Percentiles rank a stretch among this genome's conserved stretches.
phyloP scores from a whole-genome alignment of 2,113 vertebrate genomes.

The Zingel zingel region DNA sequence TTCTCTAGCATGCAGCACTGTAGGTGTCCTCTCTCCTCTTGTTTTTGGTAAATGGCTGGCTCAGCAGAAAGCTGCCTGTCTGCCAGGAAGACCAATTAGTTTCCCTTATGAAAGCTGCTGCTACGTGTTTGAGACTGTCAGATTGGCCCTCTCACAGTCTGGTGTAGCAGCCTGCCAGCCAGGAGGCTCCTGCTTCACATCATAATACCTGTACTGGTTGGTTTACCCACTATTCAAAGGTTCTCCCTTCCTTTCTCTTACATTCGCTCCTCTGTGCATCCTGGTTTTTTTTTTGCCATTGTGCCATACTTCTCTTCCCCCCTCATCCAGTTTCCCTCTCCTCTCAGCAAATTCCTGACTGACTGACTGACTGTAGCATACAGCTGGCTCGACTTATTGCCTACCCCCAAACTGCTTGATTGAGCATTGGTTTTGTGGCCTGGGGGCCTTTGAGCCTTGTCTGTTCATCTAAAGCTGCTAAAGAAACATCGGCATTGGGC shows the following conservation, averaged over 20 bases:
- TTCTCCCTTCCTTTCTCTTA: slow-evolving; percentile 7
- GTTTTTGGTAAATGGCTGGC: not conserved
- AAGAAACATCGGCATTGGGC: slow-evolving; percentile 28
- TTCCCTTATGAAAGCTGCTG: slow-evolving; percentile 20
- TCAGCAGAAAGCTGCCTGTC: slow-evolving; percentile 32
- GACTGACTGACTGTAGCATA: slow-evolving; percentile 59
- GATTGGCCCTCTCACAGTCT: slow-evolving; percentile 31
- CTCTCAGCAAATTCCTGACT: slow-evolving; percentile 67
- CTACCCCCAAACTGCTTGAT: slow-evolving; percentile 51
- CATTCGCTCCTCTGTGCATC: slow-evolving; percentile 2
- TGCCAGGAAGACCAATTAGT: slow-evolving; percentile 36
- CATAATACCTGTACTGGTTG: not conserved
- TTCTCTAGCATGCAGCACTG: not conserved
- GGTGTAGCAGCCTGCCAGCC: slow-evolving; percentile 10
- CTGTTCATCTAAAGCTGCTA: slow-evolving; percentile 43
- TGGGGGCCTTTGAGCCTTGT: slow-evolving; percentile 22
- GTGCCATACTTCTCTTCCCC: not conserved
- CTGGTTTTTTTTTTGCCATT: not conserved
- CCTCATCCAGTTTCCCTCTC: slow-evolving; percentile 36
- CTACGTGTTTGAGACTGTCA: slow-evolving; percentile 24
- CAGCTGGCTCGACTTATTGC: slow-evolving; percentile 66
- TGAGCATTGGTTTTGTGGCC: slow-evolving; percentile 59
- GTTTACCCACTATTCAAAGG: not conserved
- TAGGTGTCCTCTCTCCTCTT: slow-evolving; percentile 16
- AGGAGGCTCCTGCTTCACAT: slow-evolving; percentile 8